A percentile compares a stretch with the other conserved stretches of the same genome.
Conservation (phyloP, 2,888 invertebrate species). For the Limulus polyphemus region DNA sequence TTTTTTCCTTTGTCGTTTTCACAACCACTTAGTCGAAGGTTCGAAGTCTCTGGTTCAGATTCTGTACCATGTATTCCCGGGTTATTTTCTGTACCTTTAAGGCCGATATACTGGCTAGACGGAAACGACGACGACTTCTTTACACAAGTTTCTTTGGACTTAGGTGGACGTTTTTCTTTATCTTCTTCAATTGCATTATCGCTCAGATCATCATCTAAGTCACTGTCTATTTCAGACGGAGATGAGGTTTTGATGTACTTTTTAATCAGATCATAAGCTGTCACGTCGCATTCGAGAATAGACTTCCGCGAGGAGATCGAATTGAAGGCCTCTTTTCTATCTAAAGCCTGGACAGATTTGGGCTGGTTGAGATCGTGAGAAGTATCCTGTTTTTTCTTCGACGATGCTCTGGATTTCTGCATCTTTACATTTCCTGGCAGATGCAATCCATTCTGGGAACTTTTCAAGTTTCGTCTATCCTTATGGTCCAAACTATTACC, state of each 20-base stretch:
- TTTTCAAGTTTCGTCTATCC: too few relatives aligned
- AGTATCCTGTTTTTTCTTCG: constrained; percentile 9
- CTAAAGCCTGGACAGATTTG: constrained; percentile 7
- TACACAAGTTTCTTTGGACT: neutral
- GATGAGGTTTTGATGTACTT: constrained; percentile 12
- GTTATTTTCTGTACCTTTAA: neutral
- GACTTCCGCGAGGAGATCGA: constrained; percentile 20
- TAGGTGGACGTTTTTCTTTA: neutral
- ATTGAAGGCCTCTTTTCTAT: constrained; percentile 8
- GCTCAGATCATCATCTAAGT: constrained; percentile 15
- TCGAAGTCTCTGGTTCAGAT: neutral
- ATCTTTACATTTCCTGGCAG: too few relatives aligned
- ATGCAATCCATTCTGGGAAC: too few relatives aligned
- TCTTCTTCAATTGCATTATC: constrained; percentile 12
- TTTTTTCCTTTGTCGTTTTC: too few relatives aligned
- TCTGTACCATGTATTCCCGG: constrained; percentile 1
- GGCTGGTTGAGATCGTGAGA: constrained; percentile 3
- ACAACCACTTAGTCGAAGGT: neutral
- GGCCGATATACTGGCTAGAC: too few relatives aligned
- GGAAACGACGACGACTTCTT: too few relatives aligned
- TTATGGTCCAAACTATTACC: too few relatives aligned
- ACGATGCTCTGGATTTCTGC: neutral
- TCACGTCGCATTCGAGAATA: constrained; percentile 27
- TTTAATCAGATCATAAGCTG: constrained; percentile 22
- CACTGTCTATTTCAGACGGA: constrained; percentile 17